Percentiles rank a stretch among this genome's conserved stretches.
Conservation (phyloP, 2,113 vertebrate genomes). For the Polypterus senegalus region DNA sequence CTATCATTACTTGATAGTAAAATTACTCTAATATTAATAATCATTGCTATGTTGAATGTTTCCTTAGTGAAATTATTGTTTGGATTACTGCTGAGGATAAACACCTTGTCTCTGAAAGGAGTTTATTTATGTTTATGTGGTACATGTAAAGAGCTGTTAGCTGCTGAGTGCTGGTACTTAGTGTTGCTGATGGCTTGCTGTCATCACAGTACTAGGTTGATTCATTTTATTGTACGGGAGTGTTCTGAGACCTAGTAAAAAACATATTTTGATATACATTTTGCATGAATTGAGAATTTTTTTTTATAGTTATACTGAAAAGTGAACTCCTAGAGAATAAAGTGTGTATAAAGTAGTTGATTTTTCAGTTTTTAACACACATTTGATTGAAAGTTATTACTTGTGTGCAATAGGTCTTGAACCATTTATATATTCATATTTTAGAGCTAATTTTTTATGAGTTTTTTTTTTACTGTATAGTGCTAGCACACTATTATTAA, state of each 20-base stretch:
- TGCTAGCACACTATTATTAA: too few species aligned
- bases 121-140: conserved; percentile 5
- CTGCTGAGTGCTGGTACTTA: conserved; percentile 9
- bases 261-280: conserved; percentile 14
- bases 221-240: conserved; percentile 4
- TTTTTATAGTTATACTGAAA: too few species aligned
- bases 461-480: too few species aligned
- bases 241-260: conserved; percentile 4
- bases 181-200: conserved; percentile 12
- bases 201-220: conserved; percentile 14
- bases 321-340: too few species aligned
- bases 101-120: conserved; percentile 5
- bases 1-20: too few species aligned
- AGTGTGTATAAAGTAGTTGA: too few species aligned
- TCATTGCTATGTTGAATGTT: neutral
- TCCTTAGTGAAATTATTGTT: neutral
- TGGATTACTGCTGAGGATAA: neutral
- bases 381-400: too few species aligned
- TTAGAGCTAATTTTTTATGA: too few species aligned
- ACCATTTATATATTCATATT: too few species aligned
- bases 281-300: neutral
- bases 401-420: too few species aligned
- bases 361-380: too few species aligned
- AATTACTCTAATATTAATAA: too few species aligned
- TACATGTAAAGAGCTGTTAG: neutral